These are phyloP conservation scores for Drosophila picticornis DNA, from an alignment of 2,888 invertebrate species.

Conservation along the genomic window DNA sequence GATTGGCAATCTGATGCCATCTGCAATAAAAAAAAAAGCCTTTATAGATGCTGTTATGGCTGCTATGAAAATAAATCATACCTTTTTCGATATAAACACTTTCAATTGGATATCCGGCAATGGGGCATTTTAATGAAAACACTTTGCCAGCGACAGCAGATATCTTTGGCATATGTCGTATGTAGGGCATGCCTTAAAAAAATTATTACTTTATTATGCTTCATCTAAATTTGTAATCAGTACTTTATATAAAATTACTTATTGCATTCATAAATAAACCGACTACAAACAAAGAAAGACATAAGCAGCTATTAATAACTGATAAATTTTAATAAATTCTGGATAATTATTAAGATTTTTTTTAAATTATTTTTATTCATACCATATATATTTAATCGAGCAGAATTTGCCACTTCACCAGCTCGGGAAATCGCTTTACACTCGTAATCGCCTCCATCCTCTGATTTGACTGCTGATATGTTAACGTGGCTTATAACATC, in stretches of 20 bases:
- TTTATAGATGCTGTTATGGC: neutral
- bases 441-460: conserved; percentile 95
- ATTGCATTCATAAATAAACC: neutral
- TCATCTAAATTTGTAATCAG: neutral
- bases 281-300: neutral
- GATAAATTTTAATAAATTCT: neutral
- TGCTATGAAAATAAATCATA: conserved; percentile 82
- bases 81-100: conserved; percentile 95
- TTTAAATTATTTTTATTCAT: conserved; percentile 26
- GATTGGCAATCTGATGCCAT: conserved; percentile 92
- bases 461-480: conserved; percentile 93
- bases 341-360: neutral
- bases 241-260: conserved; percentile 21
- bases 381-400: conserved; percentile 94
- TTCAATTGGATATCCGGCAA: conserved; percentile 95
- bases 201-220: neutral
- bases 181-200: conserved; percentile 89
- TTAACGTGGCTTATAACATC: conserved; percentile 97
- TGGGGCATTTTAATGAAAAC: conserved; percentile 93
- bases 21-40: conserved; percentile 84
- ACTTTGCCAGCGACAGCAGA: conserved; percentile 93
- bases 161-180: conserved; percentile 93
- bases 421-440: conserved; percentile 93
- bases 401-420: conserved; percentile 92
- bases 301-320: neutral